Base-by-base conservation (phyloP, 1,140 invertebrate genomes). In the Branchinecta lindahli region DNA sequence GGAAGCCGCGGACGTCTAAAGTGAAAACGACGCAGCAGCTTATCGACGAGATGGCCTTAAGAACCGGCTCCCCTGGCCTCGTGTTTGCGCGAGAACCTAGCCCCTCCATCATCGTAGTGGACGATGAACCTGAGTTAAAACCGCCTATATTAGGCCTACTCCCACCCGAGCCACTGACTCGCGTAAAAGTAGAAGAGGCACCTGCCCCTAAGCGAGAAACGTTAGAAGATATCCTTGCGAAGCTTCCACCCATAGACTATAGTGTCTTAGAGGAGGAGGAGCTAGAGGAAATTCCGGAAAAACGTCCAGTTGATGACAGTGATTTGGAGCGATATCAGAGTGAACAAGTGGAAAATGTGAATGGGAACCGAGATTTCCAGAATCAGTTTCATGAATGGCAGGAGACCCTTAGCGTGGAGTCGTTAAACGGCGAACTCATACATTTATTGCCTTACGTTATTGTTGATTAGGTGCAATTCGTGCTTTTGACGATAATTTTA, bases 401-500 rank as follows among this genome's bases (percentile, higher is more conserved):
- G 78, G 86, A 93, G 80, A 86, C 85, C 78, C 82, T 85, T 73
- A 84, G 84, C 73, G 84, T 80, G 79, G 82, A 82, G 78, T 86
- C 84, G 74, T 87, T 83, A 76, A 83, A 83, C 79, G 86, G 82
- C 76, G 87, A 90, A 78, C 82, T 83, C 75, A 83, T 93, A 79
- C 85, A 87, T 81, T 88, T 93, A 84, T 84, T 94, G 85, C 92
- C 92, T 82, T 95, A 95, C 83, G 89, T 92, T 61, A 61, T 20
- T 61, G 18, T 61, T 61, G 18, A 61, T 61, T 61, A 61, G 52
- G 52, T 61, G 52, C 52, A 61, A 61, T 61, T 61, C 18, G 33
- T 33, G 33, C 33, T 33, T 33, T 33, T 33, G 33, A 33, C 5
- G 33, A 33, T 33, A 33, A 33, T 33, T n/a, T 33, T 33, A 33